A percentile compares a stretch with the other conserved stretches of the same genome.
Conservation (phyloP, 23 tunicate genomes). For the Clavelina lepadiformis region DNA sequence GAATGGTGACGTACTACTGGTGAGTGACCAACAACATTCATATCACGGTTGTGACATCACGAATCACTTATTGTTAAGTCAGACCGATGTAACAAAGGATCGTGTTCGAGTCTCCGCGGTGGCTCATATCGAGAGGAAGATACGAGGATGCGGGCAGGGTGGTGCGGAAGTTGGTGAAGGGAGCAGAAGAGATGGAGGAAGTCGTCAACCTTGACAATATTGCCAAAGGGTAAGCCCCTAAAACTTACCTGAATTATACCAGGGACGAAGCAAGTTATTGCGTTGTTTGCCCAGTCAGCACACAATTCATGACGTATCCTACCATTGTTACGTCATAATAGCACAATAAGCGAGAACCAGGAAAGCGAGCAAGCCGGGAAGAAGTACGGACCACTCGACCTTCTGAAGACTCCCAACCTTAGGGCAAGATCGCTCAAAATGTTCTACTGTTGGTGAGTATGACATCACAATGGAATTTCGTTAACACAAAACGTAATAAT, state of each 20-base stretch:
- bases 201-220: conserved; percentile 27
- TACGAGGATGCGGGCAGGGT: conserved; percentile 43
- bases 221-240: conserved; percentile 16
- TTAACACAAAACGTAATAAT: not conserved
- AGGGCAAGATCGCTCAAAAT: conserved; percentile 55
- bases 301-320: too few relatives aligned
- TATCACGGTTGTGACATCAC: too few relatives aligned
- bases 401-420: conserved; percentile 59
- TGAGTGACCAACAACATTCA: conserved; percentile 10
- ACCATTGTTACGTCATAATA: too few relatives aligned
- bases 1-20: conserved; percentile 42
- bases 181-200: conserved; percentile 22
- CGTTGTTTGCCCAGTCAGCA: too few relatives aligned
- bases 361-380: not conserved
- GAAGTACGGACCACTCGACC: conserved; percentile 32
- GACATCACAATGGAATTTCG: not conserved
- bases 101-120: conserved; percentile 74
- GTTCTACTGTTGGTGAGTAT: conserved; percentile 83
- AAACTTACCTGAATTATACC: too few relatives aligned
- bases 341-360: too few relatives aligned
- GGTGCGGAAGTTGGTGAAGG: conserved; percentile 25
- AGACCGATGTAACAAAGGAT: too few relatives aligned
- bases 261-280: too few relatives aligned
- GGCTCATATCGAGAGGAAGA: conserved; percentile 42
- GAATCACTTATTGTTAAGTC: too few relatives aligned